Evolutionary conservation across 2,113 vertebrate genomes (phyloP).

Genomic region (Orthonyx spaldingii): DNA sequence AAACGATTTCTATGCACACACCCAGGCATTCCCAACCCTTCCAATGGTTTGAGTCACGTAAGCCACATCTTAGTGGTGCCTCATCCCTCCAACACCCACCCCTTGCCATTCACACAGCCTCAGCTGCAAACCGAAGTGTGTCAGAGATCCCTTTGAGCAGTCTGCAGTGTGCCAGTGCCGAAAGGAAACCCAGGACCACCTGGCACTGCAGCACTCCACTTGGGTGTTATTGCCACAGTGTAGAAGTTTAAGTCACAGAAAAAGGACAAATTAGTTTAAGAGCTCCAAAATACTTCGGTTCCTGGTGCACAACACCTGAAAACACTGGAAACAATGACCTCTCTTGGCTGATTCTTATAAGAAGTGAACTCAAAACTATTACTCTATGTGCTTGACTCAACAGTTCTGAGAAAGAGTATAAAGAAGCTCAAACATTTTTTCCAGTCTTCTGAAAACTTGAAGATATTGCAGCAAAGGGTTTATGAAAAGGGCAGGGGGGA

Average conservation of each 20-base stretch:
- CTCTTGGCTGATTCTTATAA: neutral
- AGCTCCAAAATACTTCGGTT: neutral
- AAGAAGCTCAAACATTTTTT: neutral
- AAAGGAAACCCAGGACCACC: neutral
- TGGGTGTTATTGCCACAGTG: neutral
- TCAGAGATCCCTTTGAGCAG: fast-evolving
- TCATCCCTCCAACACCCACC: neutral
- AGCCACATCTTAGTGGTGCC: neutral
- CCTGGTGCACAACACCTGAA: neutral
- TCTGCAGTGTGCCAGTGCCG: neutral
- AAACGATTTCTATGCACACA: neutral
- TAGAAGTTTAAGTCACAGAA: neutral
- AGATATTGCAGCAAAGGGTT: neutral
- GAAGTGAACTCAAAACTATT: neutral
- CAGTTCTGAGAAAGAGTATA: neutral
- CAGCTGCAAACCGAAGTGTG: neutral
- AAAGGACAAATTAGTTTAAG: neutral
- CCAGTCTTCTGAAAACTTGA: neutral
- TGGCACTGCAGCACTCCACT: neutral
- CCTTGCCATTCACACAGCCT: neutral
- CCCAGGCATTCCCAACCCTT: neutral
- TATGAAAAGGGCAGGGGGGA: neutral
- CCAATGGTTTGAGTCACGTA: neutral
- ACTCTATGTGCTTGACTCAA: neutral
- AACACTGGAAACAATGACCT: neutral